Evolutionary conservation across 2,888 invertebrate genomes (phyloP), one percentile per base, ranked within the genome.

Genomic region (Nematopogon swammerdamellus): DNA sequence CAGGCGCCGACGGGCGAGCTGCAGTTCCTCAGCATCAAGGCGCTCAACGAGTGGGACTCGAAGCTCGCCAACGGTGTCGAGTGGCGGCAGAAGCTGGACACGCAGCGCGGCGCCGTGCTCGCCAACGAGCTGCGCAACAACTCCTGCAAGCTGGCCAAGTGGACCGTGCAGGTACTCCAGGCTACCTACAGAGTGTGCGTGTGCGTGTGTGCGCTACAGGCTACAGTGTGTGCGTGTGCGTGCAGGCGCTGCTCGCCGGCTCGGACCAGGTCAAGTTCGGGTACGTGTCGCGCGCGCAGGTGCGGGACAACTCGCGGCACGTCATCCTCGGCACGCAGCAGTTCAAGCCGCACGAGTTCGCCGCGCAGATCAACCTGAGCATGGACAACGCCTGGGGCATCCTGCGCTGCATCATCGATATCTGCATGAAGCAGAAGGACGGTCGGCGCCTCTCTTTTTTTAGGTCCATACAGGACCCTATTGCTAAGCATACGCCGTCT

Each of bases 381-480:
- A 96, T 99, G 97, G 99, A 99, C 72, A 99, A 99, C 74, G 97
- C 95, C 2, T 99, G 99, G 99, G 99, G 97, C 55, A 93, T 99
- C 52, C 81, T 99, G 53, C 86, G 98, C 16, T 98, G 97, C 71
- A 95, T 99, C 63, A 91, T 99, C 59, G 98, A 99, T 62, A 91
- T 95, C 55, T 93, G 96, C 62, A 93, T 96, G 92, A 95, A 95
- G 71, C 93, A 97, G 70, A 92, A 95, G 63, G 95, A 97, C 66
- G 97, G 98, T 61, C 69, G 83, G 75, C 53, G 5, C 11, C 3
- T 36, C 4, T 8, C 8, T 25, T 25, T n/a, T n/a, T n/a, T n/a
- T n/a, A n/a, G n/a, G n/a, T n/a, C n/a, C n/a, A n/a, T n/a, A n/a
- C n/a, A n/a, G n/a, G n/a, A n/a, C n/a, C n/a, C n/a, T n/a, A n/a